These are phyloP conservation scores for Blastobasis lacticolella DNA, from an alignment of 2,888 invertebrate genomes.

Conservation along the genomic window DNA sequence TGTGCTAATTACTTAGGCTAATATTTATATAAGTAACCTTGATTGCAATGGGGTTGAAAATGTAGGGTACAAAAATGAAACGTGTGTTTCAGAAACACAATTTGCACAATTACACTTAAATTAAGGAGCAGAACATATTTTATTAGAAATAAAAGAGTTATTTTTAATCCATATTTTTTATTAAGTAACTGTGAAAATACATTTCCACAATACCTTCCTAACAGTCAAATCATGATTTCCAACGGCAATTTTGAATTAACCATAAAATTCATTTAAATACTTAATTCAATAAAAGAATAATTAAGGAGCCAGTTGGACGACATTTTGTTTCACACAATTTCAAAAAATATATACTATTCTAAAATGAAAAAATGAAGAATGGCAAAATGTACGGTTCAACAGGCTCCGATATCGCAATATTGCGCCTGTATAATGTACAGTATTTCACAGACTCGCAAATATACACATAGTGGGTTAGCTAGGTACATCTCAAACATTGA, in stretches of 20 bases:
- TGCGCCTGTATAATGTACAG: conserved; percentile 23
- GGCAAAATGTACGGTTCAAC: conserved; percentile 19
- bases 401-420: conserved; percentile 18
- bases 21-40: no score
- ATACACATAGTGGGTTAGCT: conserved; percentile 20
- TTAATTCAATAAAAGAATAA: conserved; percentile 16
- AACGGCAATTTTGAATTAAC: conserved; percentile 21
- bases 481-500: conserved; percentile 26
- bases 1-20: no score
- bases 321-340: conserved; percentile 12
- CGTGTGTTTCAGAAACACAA: no score
- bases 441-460: conserved; percentile 30
- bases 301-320: conserved; percentile 12
- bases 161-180: conserved; percentile 54
- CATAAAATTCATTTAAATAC: conserved; percentile 14
- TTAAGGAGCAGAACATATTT: conserved; percentile 27
- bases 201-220: conserved; percentile 43
- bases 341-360: conserved; percentile 3
- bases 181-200: conserved; percentile 48
- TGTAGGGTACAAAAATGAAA: no score
- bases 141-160: conserved; percentile 31
- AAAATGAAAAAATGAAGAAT: conserved; percentile 3
- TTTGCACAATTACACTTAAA: neutral
- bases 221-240: conserved; percentile 37
- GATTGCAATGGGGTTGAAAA: no score